Conservation (phyloP, 2,113 vertebrate species). For the Tylochromis polylepis region DNA sequence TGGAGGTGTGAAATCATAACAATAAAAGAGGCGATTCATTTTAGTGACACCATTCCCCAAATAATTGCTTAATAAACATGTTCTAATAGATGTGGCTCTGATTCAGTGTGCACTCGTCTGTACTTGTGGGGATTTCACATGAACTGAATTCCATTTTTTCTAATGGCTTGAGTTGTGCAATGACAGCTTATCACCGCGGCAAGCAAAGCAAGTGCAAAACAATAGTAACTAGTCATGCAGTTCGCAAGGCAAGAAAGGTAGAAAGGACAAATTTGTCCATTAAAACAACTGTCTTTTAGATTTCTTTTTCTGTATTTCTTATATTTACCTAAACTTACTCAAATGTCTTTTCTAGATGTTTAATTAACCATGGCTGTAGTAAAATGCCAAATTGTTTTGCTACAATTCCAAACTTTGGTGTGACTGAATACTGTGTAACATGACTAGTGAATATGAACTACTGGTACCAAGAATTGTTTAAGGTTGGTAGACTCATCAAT, state of each 20-base stretch:
- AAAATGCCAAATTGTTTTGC: not conserved
- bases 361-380: not conserved
- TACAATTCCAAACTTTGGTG: not conserved
- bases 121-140: not conserved
- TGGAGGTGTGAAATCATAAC: not conserved
- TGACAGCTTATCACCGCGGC: not conserved
- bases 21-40: not conserved
- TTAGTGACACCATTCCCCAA: not conserved
- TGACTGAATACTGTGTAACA: not conserved
- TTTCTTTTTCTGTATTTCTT: not conserved
- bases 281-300: not conserved
- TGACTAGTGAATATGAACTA: not conserved
- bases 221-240: not conserved
- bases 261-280: not conserved
- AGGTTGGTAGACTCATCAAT: not conserved
- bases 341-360: not conserved
- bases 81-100: not conserved
- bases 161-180: no score
- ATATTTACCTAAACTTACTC: not conserved
- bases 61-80: not conserved
- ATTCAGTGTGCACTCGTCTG: not conserved
- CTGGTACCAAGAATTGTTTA: not conserved
- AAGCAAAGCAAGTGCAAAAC: not conserved
- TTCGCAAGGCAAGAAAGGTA: not conserved
- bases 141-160: not conserved